Evolutionary conservation across 2,797 vertebrate species (phyloP).

Genomic region (Pangasius djambal): DNA sequence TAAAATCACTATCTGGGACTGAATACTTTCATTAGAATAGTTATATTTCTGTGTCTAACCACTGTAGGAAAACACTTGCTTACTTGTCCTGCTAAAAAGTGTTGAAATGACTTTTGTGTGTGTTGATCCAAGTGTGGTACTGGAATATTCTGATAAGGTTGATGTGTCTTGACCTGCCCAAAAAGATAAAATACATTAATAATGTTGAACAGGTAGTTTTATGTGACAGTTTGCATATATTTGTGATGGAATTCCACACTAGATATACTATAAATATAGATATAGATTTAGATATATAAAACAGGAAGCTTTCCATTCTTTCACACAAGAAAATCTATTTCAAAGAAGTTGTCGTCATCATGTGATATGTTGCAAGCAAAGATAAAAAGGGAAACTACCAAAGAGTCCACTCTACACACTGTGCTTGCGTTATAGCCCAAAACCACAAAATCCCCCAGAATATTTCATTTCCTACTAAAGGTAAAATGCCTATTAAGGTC

Average conservation of each 20-base stretch:
- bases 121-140: constrained; percentile 32
- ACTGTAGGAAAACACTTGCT: constrained; percentile 37
- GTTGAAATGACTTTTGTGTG: constrained; percentile 19
- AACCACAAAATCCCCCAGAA: constrained; percentile 50
- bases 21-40: not conserved
- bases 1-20: not conserved
- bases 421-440: constrained; percentile 58
- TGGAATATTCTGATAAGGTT: constrained; percentile 32
- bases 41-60: not conserved
- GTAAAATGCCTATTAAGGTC: constrained; percentile 38
- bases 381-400: constrained; percentile 48
- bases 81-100: constrained; percentile 58
- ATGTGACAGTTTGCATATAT: not conserved
- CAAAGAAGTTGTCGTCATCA: constrained; percentile 39
- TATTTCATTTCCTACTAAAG: constrained; percentile 52
- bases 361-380: constrained; percentile 50
- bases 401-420: constrained; percentile 13
- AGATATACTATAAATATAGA: not conserved
- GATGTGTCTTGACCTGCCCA: constrained; percentile 10
- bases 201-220: not conserved
- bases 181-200: not conserved
- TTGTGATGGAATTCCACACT: not conserved
- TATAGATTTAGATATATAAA: not conserved
- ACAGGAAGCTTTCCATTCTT: not conserved
- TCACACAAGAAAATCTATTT: constrained; percentile 9